These are phyloP conservation scores for Asbolus verrucosus DNA, from an alignment of 1,140 invertebrate genomes.

Conservation along the genomic window DNA sequence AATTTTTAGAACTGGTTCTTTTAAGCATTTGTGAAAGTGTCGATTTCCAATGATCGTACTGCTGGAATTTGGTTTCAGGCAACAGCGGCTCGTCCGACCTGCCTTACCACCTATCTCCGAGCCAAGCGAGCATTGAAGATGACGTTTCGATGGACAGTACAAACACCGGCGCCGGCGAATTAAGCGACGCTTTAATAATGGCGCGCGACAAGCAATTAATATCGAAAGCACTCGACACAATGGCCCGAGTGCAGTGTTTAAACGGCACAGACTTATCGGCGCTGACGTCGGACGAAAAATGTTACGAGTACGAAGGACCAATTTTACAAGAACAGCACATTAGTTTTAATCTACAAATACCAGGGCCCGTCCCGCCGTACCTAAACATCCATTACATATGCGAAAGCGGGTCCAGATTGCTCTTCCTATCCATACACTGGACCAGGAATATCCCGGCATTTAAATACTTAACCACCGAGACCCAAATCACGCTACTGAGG, in stretches of 20 bases:
- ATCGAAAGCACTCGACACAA: constrained; percentile 80
- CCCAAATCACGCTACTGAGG: constrained; percentile 84
- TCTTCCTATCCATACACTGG: constrained; percentile 92
- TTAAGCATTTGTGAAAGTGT: too few relatives aligned
- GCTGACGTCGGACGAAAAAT: constrained; percentile 56
- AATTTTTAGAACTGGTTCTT: too few relatives aligned
- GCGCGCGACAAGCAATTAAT: constrained; percentile 78
- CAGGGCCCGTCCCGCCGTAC: constrained; percentile 83
- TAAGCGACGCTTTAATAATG: constrained; percentile 70
- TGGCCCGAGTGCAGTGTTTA: constrained; percentile 71
- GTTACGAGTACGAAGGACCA: constrained; percentile 69
- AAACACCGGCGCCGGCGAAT: constrained; percentile 70
- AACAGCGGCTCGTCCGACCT: constrained; percentile 45
- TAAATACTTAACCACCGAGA: constrained; percentile 73
- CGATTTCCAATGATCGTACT: too few relatives aligned
- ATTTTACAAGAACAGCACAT: constrained; percentile 77
- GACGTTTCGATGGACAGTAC: constrained; percentile 69
- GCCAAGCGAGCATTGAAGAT: constrained; percentile 71
- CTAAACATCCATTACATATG: constrained; percentile 92
- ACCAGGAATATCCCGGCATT: constrained; percentile 86
- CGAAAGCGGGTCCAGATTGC: constrained; percentile 88
- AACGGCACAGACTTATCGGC: constrained; percentile 58
- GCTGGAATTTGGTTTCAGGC: constrained; percentile 15
- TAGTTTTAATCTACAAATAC: constrained; percentile 84
- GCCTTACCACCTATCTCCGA: constrained; percentile 61